Evolutionary conservation across 2,113 vertebrate species (phyloP).

Genomic region (Copsychus sechellarum): DNA sequence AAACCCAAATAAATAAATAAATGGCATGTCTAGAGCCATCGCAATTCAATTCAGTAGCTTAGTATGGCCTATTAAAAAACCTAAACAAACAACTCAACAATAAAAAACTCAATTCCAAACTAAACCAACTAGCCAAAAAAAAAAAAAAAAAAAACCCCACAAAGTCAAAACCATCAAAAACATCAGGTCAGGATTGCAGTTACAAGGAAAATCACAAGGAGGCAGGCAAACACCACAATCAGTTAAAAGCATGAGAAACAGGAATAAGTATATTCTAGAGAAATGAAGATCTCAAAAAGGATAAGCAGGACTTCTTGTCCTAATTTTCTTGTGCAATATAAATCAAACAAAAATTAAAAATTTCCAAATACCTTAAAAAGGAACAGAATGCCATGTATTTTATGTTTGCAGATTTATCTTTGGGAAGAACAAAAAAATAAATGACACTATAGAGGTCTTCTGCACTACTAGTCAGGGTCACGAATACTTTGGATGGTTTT

Average conservation of each 20-base stretch:
- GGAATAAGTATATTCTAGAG: neutral
- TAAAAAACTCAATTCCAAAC: too few species aligned
- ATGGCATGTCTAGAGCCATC: neutral
- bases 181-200: neutral
- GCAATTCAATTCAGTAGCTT: neutral
- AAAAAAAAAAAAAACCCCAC: accelerated
- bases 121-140: neutral
- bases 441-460: neutral
- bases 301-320: neutral
- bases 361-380: neutral
- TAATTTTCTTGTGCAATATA: neutral
- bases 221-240: slow-evolving; percentile 50
- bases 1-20: neutral
- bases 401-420: neutral
- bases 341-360: neutral
- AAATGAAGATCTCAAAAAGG: neutral
- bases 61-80: neutral
- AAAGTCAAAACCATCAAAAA: neutral
- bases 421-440: neutral
- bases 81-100: neutral
- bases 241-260: neutral
- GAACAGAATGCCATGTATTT: neutral
- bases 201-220: slow-evolving; percentile 41
- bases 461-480: neutral
- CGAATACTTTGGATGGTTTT: neutral